Percentiles rank a stretch among this genome's conserved stretches.
These are phyloP conservation scores for Scomber scombrus DNA, from an alignment of 2,113 vertebrate genomes.

Conservation along the genomic window DNA sequence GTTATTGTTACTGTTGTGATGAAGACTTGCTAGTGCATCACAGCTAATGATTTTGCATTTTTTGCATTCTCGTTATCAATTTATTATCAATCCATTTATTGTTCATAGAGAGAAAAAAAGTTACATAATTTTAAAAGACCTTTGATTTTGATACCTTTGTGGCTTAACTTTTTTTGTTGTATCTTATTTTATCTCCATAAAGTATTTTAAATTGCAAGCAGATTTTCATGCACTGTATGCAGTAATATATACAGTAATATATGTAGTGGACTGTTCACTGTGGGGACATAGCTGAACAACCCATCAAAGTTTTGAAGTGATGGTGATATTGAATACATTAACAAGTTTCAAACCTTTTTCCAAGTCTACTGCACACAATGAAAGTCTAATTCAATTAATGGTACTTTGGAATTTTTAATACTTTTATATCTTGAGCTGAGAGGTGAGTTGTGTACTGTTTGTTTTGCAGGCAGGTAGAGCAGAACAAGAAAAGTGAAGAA, in stretches of 20 bases:
- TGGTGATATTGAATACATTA: neutral
- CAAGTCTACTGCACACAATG: too few species aligned
- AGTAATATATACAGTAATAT: too few species aligned
- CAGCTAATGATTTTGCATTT: neutral
- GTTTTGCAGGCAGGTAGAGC: constrained; percentile 70
- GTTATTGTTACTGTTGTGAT: neutral
- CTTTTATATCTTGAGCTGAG: neutral
- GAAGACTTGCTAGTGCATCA: neutral
- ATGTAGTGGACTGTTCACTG: too few species aligned
- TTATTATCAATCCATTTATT: neutral
- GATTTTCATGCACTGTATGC: neutral
- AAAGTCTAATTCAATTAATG: neutral
- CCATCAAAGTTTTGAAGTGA: neutral
- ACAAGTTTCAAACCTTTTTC: neutral
- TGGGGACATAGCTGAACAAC: neutral
- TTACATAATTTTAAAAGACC: neutral
- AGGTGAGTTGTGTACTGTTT: constrained; percentile 14
- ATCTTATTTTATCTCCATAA: neutral
- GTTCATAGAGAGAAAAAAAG: neutral
- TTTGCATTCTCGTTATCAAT: neutral
- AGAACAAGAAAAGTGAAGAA: constrained; percentile 76
- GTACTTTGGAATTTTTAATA: neutral
- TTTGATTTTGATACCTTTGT: neutral
- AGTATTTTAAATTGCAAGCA: neutral
- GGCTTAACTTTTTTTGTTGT: neutral